Conservation (phyloP, 2,888 invertebrate genomes). For the Augochlorella aurata region DNA sequence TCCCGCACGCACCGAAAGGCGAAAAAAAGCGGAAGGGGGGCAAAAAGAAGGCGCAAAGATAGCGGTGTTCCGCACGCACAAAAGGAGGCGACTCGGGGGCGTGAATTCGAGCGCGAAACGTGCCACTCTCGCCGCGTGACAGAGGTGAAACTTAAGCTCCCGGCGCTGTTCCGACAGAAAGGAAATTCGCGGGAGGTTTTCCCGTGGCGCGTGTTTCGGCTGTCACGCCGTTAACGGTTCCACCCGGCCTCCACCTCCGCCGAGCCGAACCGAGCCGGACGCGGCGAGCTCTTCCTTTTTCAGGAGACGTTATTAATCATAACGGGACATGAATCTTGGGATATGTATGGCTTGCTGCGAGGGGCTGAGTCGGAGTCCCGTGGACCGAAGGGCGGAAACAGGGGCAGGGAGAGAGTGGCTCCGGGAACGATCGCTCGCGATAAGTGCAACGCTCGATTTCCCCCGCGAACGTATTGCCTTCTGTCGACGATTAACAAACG, state of each 20-base stretch:
- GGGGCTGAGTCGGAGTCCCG: not conserved
- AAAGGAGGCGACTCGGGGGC: conserved; percentile 13
- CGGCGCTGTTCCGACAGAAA: conserved; percentile 1
- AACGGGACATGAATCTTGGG: conserved; percentile 51
- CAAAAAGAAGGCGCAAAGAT: conserved; percentile 3
- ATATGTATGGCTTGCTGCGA: conserved; percentile 25
- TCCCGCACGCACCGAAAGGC: conserved; percentile 5
- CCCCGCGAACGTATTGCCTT: conserved; percentile 38
- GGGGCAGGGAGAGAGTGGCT: not conserved
- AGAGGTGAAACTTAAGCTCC: conserved; percentile 24
- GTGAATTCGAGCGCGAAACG: conserved; percentile 32
- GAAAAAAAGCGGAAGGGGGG: not conserved
- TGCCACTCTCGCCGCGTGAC: conserved; percentile 33
- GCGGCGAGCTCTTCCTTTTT: conserved; percentile 34
- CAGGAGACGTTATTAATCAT: conserved; percentile 55
- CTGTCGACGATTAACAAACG: conserved; percentile 52
- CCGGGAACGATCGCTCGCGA: conserved; percentile 39
- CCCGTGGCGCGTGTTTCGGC: conserved; percentile 23
- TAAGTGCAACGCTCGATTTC: conserved; percentile 56
- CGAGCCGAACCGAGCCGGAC: not conserved
- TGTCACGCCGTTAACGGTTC: conserved; percentile 18
- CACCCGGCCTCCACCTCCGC: not conserved
- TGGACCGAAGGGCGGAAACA: conserved; percentile 20
- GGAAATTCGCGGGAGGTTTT: conserved; percentile 35
- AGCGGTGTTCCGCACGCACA: conserved; percentile 2